These are phyloP conservation scores for Dermochelys coriacea DNA, from an alignment of 2,797 vertebrate genomes.

Conservation along the genomic window DNA sequence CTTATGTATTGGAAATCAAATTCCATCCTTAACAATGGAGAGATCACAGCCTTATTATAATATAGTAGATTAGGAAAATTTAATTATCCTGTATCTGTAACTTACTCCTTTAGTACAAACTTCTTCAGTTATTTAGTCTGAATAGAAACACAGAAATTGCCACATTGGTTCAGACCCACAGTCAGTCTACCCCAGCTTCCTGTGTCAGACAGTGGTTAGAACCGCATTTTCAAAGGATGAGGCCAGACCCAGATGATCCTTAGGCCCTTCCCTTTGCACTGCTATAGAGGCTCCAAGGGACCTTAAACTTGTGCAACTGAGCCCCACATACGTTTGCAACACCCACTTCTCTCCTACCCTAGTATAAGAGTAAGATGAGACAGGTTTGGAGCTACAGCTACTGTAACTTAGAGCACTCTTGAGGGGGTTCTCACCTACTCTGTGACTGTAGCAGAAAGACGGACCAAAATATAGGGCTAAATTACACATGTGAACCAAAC, in stretches of 20 bases:
- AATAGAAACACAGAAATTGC: accelerated
- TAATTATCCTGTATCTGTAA: not conserved
- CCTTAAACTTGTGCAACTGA: not conserved
- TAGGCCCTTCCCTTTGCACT: not conserved
- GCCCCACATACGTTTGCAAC: not conserved
- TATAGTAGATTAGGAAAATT: not conserved
- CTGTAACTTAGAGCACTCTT: not conserved
- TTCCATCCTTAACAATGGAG: not conserved
- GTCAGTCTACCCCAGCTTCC: not conserved
- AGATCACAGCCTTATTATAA: not conserved
- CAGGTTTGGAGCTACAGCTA: not conserved
- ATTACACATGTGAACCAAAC: not conserved
- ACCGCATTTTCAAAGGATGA: not conserved
- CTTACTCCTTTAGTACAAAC: not conserved
- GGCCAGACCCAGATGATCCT: not conserved
- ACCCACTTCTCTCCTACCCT: not conserved
- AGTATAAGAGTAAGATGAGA: not conserved
- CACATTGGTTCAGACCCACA: not conserved
- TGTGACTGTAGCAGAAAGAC: not conserved
- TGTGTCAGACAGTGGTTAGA: not conserved
- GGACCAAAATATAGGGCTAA: not conserved
- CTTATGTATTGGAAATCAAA: too few species aligned
- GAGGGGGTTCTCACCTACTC: not conserved
- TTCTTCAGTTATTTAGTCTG: not conserved
- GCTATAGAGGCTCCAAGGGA: not conserved